Conservation (phyloP, 1,140 invertebrate species). For the Zaprionus davidi region DNA sequence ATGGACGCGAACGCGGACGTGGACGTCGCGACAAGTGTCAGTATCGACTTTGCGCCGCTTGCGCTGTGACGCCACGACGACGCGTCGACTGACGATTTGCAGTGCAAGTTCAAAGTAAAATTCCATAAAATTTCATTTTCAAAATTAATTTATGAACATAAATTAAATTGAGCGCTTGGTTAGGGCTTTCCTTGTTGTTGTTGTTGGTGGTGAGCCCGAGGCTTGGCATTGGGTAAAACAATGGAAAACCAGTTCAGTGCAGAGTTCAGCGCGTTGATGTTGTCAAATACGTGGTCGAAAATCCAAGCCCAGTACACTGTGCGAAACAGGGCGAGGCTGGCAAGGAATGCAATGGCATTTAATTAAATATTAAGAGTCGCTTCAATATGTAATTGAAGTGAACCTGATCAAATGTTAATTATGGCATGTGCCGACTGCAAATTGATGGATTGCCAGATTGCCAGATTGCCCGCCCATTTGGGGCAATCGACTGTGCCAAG, state of each 20-base stretch:
- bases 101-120: conserved; percentile 75
- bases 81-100: conserved; percentile 27
- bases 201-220: conserved; percentile 14
- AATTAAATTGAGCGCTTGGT: conserved; percentile 63
- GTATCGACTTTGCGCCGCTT: conserved; percentile 47
- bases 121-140: conserved; percentile 80
- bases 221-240: conserved; percentile 40
- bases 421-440: conserved; percentile 9
- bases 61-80: conserved; percentile 1
- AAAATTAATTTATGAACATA: conserved; percentile 80
- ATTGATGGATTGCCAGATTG: conserved; percentile 16
- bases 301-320: neutral
- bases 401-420: conserved; percentile 21
- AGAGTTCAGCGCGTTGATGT: conserved; percentile 14
- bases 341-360: conserved; percentile 6
- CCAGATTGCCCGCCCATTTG: conserved; percentile 12
- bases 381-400: conserved; percentile 23
- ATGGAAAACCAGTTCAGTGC: conserved; percentile 44
- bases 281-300: neutral
- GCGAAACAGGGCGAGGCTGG: neutral
- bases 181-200: conserved; percentile 41
- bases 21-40: conserved; percentile 29
- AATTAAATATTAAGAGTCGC: neutral
- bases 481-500: too few species aligned
- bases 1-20: conserved; percentile 42